Base-by-base conservation (phyloP, 2,113 vertebrate species). In the Takifugu flavidus region DNA sequence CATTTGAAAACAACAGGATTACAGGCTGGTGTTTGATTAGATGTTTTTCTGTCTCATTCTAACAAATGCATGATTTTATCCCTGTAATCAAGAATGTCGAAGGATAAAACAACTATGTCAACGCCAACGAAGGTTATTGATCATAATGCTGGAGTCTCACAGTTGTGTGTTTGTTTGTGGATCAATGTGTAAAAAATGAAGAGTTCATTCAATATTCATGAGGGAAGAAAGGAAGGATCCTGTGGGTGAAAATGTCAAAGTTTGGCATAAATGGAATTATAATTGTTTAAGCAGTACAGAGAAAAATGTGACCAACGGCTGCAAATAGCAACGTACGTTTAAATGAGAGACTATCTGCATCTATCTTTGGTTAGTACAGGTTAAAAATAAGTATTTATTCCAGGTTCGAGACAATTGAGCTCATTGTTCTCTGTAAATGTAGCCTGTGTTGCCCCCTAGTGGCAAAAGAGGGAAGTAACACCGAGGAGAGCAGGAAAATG, bases 1-100 rank as follows among this genome's bases (percentile, higher is more conserved):
- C 53, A 53, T 62, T 79, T 81, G 63, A 83, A 83, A 86, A 88
- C 83, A 86, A 86, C 69, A 76, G 86, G 84, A 86, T 85, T 86
- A 84, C 61, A 63, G 44, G 26, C 56, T 70, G 75, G 70, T 77
- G 74, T 87, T 88, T 86, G 72, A 83, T 84, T 84, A 82, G 58
- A 86, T 83, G 73, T 79, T 77, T 86, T 58, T 65, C 70, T 49
- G 6, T 82, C 79, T 76, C 68, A 77, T 72, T 79, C 75, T 77
- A 77, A 82, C 79, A 70, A 84, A 59, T 65, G 74, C 57, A 71
- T 49, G 49, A 59, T 64, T 71, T 83, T 67, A 82, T 81, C 78
- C 44, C 49, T 72, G 83, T 84, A 86, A 87, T 86, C 80, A 86
- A 84, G 77, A 62, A 75, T 80, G 71, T 81, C 76, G 69, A 79